Percentiles rank a stretch among this genome's conserved stretches.
Evolutionary conservation across 2,797 vertebrate genomes (phyloP).

Genomic region (Danio aesculapii): DNA sequence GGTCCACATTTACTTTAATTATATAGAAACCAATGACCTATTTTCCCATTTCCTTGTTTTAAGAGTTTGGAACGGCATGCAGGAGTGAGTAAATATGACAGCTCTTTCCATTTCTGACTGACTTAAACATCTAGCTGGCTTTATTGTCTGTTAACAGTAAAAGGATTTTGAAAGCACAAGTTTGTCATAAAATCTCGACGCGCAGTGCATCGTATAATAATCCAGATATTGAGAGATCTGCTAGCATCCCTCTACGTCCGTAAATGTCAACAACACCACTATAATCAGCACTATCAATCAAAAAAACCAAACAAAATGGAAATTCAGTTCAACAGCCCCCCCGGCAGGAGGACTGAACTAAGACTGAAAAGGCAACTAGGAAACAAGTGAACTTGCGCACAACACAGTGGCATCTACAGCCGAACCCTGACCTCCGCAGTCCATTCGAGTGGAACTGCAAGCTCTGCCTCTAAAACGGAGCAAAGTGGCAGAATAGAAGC

Average conservation of each 20-base stretch:
- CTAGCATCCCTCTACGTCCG: constrained; percentile 7
- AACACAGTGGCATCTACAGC: constrained; percentile 63
- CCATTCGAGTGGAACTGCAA: constrained; percentile 23
- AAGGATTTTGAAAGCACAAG: neutral
- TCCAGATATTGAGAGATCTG: constrained; percentile 1
- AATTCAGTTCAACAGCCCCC: constrained; percentile 57
- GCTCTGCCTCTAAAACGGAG: constrained; percentile 39
- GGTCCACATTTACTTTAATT: neutral
- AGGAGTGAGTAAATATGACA: constrained; percentile 31
- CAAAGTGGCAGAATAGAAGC: constrained; percentile 55
- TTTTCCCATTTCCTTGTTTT: neutral
- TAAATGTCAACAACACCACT: neutral
- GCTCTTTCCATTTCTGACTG: neutral
- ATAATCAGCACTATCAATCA: constrained; percentile 42
- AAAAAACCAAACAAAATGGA: constrained; percentile 49
- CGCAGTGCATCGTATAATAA: neutral
- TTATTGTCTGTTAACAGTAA: constrained; percentile 23
- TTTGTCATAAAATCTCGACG: neutral
- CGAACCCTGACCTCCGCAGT: constrained; percentile 54
- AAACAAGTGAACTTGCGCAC: constrained; percentile 64
- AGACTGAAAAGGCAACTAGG: constrained; percentile 76
- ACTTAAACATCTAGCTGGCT: constrained; percentile 16
- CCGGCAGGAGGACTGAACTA: constrained; percentile 54
- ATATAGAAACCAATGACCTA: neutral
- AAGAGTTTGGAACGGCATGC: neutral